Conservation (phyloP, 2,888 invertebrate genomes). For the Enoplolaimus lenunculus region DNA sequence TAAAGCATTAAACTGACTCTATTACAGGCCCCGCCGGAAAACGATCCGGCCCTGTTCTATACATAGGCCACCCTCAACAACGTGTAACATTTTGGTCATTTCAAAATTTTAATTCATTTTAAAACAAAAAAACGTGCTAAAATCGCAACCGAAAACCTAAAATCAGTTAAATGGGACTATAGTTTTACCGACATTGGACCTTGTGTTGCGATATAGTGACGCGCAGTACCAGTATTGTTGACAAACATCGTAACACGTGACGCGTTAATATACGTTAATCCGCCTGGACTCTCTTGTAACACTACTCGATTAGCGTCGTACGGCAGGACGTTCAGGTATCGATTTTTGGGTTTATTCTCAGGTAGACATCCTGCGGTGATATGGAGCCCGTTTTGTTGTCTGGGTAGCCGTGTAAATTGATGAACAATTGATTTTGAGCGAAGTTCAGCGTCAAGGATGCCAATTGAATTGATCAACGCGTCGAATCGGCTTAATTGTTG, state of each 20-base stretch:
- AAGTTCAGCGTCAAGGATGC: background rate
- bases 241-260: constrained; percentile 18
- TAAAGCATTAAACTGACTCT: no score
- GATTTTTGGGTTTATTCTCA: constrained; percentile 20
- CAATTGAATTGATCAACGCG: no score
- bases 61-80: no score
- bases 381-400: background rate
- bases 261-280: constrained; percentile 24
- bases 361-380: background rate
- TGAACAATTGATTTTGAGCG: background rate
- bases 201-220: constrained; percentile 23
- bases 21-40: no score
- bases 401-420: background rate
- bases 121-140: no score
- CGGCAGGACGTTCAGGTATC: constrained; percentile 25
- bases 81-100: no score
- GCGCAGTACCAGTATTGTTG: background rate
- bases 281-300: constrained; percentile 13
- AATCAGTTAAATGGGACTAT: background rate
- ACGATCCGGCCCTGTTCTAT: no score
- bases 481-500: no score
- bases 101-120: no score
- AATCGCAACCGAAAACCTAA: background rate
- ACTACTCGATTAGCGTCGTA: constrained; percentile 23
- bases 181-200: constrained; percentile 4